These are phyloP conservation scores for Gadopsis bispinosus DNA, from an alignment of 2,797 vertebrate genomes.

Conservation along the genomic window DNA sequence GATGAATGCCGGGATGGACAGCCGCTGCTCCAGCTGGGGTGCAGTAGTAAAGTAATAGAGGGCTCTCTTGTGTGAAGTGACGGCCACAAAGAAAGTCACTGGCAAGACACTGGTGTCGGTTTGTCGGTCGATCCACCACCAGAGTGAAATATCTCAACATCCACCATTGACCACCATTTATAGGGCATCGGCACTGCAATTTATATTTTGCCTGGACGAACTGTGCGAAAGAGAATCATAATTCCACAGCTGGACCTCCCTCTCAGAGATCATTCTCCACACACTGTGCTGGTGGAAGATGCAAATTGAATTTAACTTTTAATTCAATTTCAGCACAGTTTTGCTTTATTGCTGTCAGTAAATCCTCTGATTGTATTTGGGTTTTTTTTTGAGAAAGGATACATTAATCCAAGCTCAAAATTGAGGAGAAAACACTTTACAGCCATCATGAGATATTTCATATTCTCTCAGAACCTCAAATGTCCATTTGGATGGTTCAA, in stretches of 20 bases:
- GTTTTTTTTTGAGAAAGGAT: neutral
- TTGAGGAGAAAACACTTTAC: slow-evolving; percentile 1
- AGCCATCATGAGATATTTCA: slow-evolving; percentile 27
- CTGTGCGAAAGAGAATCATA: neutral
- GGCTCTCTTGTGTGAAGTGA: neutral
- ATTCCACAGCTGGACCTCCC: neutral
- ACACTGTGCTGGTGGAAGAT: neutral
- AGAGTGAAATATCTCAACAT: neutral
- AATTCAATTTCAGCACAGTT: neutral
- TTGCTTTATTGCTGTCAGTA: neutral
- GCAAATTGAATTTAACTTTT: neutral
- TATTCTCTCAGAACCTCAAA: slow-evolving; percentile 17
- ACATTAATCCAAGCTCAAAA: neutral
- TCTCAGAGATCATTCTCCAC: neutral
- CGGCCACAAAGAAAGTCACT: neutral
- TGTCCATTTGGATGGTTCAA: slow-evolving; percentile 5
- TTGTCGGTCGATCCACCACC: neutral
- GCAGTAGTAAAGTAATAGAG: neutral
- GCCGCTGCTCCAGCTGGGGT: neutral
- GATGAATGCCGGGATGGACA: slow-evolving; percentile 15
- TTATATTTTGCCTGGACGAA: no score
- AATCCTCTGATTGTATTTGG: neutral
- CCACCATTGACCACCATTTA: no score
- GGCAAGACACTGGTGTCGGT: no score
- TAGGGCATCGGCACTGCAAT: no score